Conservation (phyloP, 2,888 invertebrate species). For the Drosophila recens region DNA sequence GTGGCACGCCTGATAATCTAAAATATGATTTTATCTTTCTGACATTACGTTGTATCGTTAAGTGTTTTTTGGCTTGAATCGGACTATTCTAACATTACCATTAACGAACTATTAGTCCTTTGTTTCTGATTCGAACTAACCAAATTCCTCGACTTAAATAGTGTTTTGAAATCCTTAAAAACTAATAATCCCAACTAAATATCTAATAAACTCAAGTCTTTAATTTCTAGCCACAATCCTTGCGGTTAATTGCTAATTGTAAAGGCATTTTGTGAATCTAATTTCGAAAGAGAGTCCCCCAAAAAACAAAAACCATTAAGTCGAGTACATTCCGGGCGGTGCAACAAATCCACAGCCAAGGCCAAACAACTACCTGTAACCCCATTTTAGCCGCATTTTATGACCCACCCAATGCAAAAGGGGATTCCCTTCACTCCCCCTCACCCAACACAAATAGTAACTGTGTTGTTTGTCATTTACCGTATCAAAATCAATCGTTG, state of each 20-base stretch:
- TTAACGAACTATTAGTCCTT: not conserved
- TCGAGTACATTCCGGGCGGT: constrained; percentile 23
- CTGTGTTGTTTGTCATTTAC: constrained; percentile 56
- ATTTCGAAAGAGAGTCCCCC: constrained; percentile 17
- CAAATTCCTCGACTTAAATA: not conserved
- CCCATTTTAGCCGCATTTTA: constrained; percentile 37
- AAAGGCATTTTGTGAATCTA: constrained; percentile 38
- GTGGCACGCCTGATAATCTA: too few relatives aligned
- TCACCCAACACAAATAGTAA: not conserved
- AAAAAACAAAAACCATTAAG: constrained; percentile 24
- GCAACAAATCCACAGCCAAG: constrained; percentile 4
- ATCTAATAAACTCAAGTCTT: not conserved
- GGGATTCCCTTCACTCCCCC: not conserved
- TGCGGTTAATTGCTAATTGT: constrained; percentile 50
- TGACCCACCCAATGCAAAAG: constrained; percentile 25
- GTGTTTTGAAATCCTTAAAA: not conserved
- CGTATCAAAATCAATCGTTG: constrained; percentile 73
- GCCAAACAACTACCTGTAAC: constrained; percentile 48
- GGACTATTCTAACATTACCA: not conserved
- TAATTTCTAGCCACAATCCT: not conserved
- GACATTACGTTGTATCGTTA: not conserved
- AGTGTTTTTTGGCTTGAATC: not conserved
- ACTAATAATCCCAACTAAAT: not conserved
- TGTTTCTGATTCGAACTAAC: not conserved
- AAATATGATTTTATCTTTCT: not conserved